Base-by-base conservation (phyloP, 1,140 invertebrate species). In the Bombyx mori region DNA sequence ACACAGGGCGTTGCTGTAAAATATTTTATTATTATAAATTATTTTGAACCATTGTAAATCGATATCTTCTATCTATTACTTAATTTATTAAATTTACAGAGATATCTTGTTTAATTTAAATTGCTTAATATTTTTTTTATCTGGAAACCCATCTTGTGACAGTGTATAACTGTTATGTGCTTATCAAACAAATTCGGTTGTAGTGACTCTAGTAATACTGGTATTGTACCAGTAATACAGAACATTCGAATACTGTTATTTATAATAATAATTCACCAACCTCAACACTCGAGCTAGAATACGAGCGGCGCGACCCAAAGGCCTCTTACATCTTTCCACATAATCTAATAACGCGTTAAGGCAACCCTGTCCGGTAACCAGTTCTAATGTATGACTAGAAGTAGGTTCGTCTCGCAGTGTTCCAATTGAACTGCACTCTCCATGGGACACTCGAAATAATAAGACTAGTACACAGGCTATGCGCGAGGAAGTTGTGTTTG, bases 221-320 rank as follows among this genome's bases (percentile, higher is more conserved):
- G 7, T 47, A 7, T 12, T 10, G 45, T 5, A 47, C 8, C 9
- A 12, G 12, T 47, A 51, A 51, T 51, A 22, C 12, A 50, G 8
- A 12, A 50, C 26, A 1, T 1, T 35, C 4, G 4, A 35, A 35
- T 35, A 3, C 26, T 1, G 26, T 35, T 35, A 35, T 35, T 35
- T 35, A 35, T 50, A 12, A 22, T 42, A 42, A 26, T 42, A 52
- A 51, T 9, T 22, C 50, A 3, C 48, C 3, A 60, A 89, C 86
- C 83, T 86, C 51, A 87, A 68, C 42, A 89, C 73, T 61, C 74
- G 75, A 6, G 76, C 74, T 3, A 88, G 65, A 57, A 86, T 86
- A 12, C 75, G 70, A 7, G 82, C 80, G 6, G 88, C 88, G 55
- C 85, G 60, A 58, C 82, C 82, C 58, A 82, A 52, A 22, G 86